Evolutionary conservation across 1,140 invertebrate species (phyloP).

Genomic region (Nomia melanderi): DNA sequence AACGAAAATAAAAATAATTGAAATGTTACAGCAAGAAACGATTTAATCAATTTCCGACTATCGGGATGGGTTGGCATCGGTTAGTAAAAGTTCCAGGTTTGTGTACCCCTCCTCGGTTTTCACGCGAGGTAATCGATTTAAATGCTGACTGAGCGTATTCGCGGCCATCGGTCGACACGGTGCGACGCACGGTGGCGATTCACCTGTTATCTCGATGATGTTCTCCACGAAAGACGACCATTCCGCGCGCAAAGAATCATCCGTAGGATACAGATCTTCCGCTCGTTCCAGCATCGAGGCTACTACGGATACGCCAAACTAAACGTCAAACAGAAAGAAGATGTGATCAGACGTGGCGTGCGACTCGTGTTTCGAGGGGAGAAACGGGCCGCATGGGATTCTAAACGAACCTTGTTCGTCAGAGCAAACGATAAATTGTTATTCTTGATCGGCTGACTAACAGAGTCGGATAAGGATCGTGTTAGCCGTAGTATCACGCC

Average conservation of each 20-base stretch:
- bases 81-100: conserved; percentile 72
- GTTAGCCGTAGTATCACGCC: conserved; percentile 63
- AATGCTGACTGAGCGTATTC: conserved; percentile 72
- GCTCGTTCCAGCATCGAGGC: conserved; percentile 75
- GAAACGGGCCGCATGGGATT: conserved; percentile 5
- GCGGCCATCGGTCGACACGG: conserved; percentile 75
- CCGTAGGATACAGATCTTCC: conserved; percentile 67
- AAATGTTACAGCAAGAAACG: conserved; percentile 31
- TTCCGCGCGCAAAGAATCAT: conserved; percentile 61
- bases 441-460: conserved; percentile 70
- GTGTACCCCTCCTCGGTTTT: conserved; percentile 72
- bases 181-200: conserved; percentile 64
- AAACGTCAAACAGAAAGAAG: conserved; percentile 59
- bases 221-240: conserved; percentile 75
- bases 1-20: conserved; percentile 48
- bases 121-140: conserved; percentile 71
- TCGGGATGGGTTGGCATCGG: conserved; percentile 74
- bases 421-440: conserved; percentile 76
- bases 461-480: conserved; percentile 71
- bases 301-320: conserved; percentile 79
- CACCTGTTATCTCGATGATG: conserved; percentile 68
- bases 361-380: background rate
- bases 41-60: conserved; percentile 49
- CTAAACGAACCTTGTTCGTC: conserved; percentile 73
- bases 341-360: conserved; percentile 10